Conservation (phyloP, 2,888 invertebrate species). For the Rhimphoctona megacephalus region DNA sequence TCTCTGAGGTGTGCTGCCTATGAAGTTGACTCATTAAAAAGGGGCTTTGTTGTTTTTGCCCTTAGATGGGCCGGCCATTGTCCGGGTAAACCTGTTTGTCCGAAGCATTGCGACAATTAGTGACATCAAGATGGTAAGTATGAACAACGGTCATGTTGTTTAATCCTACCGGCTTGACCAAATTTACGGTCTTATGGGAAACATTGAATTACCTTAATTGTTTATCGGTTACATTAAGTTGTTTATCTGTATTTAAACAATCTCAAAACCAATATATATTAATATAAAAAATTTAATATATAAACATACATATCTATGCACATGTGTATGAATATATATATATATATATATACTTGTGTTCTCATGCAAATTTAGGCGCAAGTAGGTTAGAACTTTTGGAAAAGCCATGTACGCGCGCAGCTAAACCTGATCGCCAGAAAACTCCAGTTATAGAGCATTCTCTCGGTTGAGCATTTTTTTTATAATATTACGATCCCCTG, state of each 20-base stretch:
- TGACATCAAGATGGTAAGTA: slow-evolving; percentile 99
- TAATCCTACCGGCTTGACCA: slow-evolving; percentile 54
- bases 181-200: slow-evolving; percentile 69
- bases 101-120: slow-evolving; percentile 99
- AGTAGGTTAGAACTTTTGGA: slow-evolving; percentile 73
- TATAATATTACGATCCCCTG: slow-evolving; percentile 57
- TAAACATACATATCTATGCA: slow-evolving; percentile 31
- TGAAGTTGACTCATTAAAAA: slow-evolving; percentile 77
- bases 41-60: slow-evolving; percentile 84
- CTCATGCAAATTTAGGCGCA: slow-evolving; percentile 78
- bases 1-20: slow-evolving; percentile 62
- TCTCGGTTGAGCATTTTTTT: slow-evolving; percentile 62
- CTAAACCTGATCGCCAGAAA: slow-evolving; percentile 56
- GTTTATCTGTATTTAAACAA: slow-evolving; percentile 3
- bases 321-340: slow-evolving; percentile 43
- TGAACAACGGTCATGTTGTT: slow-evolving; percentile 74
- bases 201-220: slow-evolving; percentile 70
- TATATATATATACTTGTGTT: slow-evolving; percentile 64
- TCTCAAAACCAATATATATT: background rate
- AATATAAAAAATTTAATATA: too few relatives aligned
- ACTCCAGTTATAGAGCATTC: slow-evolving; percentile 61
- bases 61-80: slow-evolving; percentile 97
- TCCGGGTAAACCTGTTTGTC: slow-evolving; percentile 99
- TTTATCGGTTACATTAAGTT: slow-evolving; percentile 32
- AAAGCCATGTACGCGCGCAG: slow-evolving; percentile 63